phyloP scores from a whole-genome alignment of 2,113 vertebrate genomes.

The Clupea harengus region DNA sequence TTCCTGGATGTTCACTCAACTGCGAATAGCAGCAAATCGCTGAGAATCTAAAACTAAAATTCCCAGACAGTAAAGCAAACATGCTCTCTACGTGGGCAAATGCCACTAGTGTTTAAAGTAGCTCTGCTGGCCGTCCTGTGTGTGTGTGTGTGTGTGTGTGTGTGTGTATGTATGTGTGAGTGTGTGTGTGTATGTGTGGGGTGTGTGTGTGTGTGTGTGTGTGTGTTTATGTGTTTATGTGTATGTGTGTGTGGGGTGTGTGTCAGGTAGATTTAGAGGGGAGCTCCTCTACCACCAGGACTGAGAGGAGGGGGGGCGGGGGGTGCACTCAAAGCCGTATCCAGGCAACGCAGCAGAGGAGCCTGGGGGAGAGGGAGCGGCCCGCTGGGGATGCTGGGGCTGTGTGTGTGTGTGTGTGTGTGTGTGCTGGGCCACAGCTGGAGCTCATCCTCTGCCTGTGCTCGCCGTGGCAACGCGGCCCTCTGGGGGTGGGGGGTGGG shows the following conservation, averaged over 20 bases:
- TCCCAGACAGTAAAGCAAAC: slow-evolving; percentile 18
- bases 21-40: not conserved
- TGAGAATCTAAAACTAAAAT: not conserved
- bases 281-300: slow-evolving; percentile 18
- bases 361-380: slow-evolving; percentile 25
- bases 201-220: not conserved
- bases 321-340: slow-evolving; percentile 39
- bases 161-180: not conserved
- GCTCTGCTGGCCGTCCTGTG: not conserved
- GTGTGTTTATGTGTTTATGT: not conserved
- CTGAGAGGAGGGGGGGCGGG: slow-evolving; percentile 23
- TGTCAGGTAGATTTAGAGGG: slow-evolving; percentile 29
- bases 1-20: not conserved
- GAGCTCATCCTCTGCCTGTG: not conserved
- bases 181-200: not conserved
- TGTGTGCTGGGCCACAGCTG: not conserved
- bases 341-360: slow-evolving; percentile 46
- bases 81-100: not conserved
- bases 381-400: not conserved
- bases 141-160: not conserved
- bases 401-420: no score
- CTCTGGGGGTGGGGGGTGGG: not conserved
- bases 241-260: slow-evolving; percentile 1
- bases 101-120: not conserved
- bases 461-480: not conserved